phyloP scores from a whole-genome alignment of 2,797 vertebrate genomes.

The Emys orbicularis region DNA sequence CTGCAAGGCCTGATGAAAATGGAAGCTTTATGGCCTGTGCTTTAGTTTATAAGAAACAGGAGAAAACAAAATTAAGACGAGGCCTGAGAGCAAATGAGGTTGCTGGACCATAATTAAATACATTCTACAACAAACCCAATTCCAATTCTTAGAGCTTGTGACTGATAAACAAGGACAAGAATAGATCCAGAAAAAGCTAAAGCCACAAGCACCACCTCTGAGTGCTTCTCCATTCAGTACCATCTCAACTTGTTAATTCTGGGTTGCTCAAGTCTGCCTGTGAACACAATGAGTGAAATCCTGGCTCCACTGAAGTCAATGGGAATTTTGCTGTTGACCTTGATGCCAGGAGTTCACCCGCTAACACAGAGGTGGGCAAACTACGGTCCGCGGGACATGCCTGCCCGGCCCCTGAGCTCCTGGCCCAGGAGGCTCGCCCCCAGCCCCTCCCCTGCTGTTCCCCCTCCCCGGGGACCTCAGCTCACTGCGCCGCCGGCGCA shows the following conservation, averaged over 20 bases:
- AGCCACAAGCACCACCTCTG: too few relatives aligned
- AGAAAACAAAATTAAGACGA: background rate
- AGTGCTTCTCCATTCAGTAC: background rate
- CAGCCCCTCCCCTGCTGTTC: too few relatives aligned
- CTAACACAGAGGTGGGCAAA: too few relatives aligned
- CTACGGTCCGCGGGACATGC: too few relatives aligned
- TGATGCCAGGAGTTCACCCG: background rate
- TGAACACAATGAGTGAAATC: background rate
- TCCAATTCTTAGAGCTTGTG: too few relatives aligned
- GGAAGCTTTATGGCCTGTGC: background rate
- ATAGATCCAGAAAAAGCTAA: too few relatives aligned
- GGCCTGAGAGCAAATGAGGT: fast-evolving
- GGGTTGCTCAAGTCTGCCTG: background rate
- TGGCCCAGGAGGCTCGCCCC: too few relatives aligned
- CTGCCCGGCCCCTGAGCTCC: too few relatives aligned
- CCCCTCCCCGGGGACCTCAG: too few relatives aligned
- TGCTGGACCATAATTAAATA: fast-evolving
- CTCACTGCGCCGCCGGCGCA: too few relatives aligned
- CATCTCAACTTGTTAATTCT: fast-evolving
- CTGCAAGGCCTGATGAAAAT: background rate
- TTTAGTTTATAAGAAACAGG: background rate
- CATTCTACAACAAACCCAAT: background rate
- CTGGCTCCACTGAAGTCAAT: background rate
- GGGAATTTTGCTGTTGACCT: background rate
- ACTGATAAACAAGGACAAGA: too few relatives aligned